Percentiles rank a stretch among this genome's conserved stretches.
Conservation (phyloP, 2,113 vertebrate species). For the Cheirogaleus medius region DNA sequence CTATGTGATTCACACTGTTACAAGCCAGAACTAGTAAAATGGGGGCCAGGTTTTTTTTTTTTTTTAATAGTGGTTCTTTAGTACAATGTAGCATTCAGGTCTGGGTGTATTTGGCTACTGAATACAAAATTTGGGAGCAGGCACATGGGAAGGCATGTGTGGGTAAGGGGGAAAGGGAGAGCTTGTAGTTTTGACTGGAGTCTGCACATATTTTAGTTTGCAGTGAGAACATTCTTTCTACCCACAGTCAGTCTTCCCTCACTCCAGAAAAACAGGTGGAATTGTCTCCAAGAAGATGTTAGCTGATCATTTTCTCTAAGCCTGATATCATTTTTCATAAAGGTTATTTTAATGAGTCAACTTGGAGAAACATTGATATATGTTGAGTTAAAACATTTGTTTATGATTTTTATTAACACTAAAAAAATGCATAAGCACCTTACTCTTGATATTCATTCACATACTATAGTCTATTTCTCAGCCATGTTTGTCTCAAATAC, state of each 20-base stretch:
- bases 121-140: neutral
- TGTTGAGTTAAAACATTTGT: neutral
- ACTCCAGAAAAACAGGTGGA: neutral
- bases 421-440: neutral
- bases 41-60: neutral
- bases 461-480: neutral
- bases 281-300: neutral
- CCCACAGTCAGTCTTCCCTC: neutral
- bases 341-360: neutral
- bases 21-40: constrained; percentile 26
- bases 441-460: neutral
- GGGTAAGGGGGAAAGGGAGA: neutral
- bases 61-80: neutral
- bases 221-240: neutral
- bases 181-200: neutral
- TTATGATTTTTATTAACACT: neutral
- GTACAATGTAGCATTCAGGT: neutral
- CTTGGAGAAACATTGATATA: neutral
- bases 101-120: neutral
- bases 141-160: neutral
- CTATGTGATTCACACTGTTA: constrained; percentile 29
- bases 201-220: neutral
- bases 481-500: neutral
- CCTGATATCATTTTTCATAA: neutral
- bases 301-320: neutral